These are phyloP conservation scores for Akabosia matsudoensis DNA, from an alignment of 1,140 invertebrate genomes.

Conservation along the genomic window DNA sequence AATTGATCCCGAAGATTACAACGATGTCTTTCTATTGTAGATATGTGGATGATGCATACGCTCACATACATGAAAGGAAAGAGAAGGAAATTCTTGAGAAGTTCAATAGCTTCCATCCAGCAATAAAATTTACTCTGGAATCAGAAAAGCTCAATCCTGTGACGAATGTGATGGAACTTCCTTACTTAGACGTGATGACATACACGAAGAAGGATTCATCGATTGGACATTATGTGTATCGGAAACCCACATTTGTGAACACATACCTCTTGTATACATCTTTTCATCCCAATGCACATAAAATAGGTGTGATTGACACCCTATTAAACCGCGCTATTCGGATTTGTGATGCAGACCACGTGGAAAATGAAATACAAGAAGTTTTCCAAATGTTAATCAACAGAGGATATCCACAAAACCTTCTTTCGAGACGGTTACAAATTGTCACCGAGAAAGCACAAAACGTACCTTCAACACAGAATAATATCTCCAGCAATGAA, in stretches of 20 bases:
- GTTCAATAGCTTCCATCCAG: too few relatives aligned
- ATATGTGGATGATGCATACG: constrained; percentile 34
- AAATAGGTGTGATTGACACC: background rate
- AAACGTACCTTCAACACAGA: too few relatives aligned
- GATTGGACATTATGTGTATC: constrained; percentile 26
- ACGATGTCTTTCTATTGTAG: background rate
- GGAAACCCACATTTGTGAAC: background rate
- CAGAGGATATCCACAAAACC: background rate
- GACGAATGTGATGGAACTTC: background rate
- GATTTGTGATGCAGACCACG: constrained; percentile 17
- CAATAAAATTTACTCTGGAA: too few relatives aligned
- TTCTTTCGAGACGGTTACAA: background rate
- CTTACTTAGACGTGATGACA: constrained; percentile 40
- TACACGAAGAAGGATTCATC: constrained; percentile 7
- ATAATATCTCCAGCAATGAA: background rate
- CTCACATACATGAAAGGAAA: background rate
- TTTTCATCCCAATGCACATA: background rate
- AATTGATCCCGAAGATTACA: too few relatives aligned
- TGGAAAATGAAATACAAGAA: constrained; percentile 21
- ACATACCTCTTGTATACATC: background rate
- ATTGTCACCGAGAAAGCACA: background rate
- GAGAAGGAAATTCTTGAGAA: constrained; percentile 22
- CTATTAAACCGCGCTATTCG: constrained; percentile 14
- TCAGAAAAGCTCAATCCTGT: constrained; percentile 25
- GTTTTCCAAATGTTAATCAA: background rate